phyloP scores from a whole-genome alignment of 1,140 invertebrate genomes.

The Heterodera schachtii region DNA sequence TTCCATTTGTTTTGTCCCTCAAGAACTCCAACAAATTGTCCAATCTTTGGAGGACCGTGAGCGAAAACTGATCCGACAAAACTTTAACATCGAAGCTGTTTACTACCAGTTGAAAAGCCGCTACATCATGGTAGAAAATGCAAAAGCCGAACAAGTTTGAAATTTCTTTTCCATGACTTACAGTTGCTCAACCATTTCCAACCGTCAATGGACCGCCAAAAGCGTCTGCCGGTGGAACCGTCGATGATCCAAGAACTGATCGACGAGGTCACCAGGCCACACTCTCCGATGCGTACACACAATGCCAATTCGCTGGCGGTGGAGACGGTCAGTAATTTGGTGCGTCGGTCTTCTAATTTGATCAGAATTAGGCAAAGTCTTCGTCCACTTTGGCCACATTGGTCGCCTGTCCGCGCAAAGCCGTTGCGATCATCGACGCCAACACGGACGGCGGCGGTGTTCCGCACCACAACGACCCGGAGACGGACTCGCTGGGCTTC shows the following conservation, averaged over 20 bases:
- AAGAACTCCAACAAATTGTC: conserved; percentile 49
- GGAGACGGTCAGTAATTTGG: conserved; percentile 10
- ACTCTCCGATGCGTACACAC: conserved; percentile 34
- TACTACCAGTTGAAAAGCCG: conserved; percentile 55
- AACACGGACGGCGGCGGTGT: conserved; percentile 2
- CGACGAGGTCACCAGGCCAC: conserved; percentile 39
- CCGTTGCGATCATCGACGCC: conserved; percentile 8
- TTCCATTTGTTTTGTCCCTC: background rate
- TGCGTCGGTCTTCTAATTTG: background rate
- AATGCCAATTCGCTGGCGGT: conserved; percentile 24
- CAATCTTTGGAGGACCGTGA: conserved; percentile 46
- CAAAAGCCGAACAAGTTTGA: background rate
- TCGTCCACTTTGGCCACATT: conserved; percentile 10
- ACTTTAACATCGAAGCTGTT: conserved; percentile 53
- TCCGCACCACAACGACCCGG: conserved; percentile 31
- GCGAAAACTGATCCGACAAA: conserved; percentile 45
- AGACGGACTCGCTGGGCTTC: conserved; percentile 44
- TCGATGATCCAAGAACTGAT: conserved; percentile 43
- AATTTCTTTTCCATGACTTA: no score
- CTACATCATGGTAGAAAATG: conserved; percentile 44
- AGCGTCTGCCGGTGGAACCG: conserved; percentile 27
- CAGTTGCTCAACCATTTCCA: conserved; percentile 45
- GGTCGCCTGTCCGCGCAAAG: conserved; percentile 12
- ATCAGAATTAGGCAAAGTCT: conserved; percentile 14
- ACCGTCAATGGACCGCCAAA: conserved; percentile 14